phyloP scores from a whole-genome alignment of 2,113 vertebrate species.

The Chaetorhynchus papuensis region DNA sequence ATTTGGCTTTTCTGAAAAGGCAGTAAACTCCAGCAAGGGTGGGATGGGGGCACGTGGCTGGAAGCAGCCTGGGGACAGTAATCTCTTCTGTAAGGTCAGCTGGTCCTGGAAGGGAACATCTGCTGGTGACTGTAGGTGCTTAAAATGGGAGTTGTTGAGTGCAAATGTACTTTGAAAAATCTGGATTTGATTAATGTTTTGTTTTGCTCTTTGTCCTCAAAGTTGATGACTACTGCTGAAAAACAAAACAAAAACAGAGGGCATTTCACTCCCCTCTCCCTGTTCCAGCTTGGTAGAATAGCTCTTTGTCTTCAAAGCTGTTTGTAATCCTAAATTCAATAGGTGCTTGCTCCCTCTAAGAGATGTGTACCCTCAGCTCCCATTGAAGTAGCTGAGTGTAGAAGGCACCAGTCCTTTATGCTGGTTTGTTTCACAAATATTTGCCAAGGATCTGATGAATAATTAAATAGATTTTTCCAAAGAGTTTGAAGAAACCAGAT shows the following conservation, averaged over 20 bases:
- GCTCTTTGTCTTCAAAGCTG: constrained; percentile 21
- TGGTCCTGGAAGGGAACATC: constrained; percentile 41
- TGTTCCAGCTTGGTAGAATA: background rate
- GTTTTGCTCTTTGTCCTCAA: constrained; percentile 56
- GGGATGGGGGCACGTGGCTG: background rate
- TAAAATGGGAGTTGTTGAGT: constrained; percentile 47
- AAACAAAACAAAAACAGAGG: constrained; percentile 40
- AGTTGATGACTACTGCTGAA: constrained; percentile 40
- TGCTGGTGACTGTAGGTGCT: constrained; percentile 49
- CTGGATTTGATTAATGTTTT: constrained; percentile 58
- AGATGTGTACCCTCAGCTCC: constrained; percentile 8
- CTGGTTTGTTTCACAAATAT: constrained; percentile 44
- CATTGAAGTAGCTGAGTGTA: background rate
- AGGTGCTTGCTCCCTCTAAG: constrained; percentile 22
- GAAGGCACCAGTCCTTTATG: constrained; percentile 16
- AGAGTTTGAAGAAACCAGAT: constrained; percentile 39
- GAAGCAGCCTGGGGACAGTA: background rate
- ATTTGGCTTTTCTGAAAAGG: background rate
- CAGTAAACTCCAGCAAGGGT: background rate
- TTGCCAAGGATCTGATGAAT: constrained; percentile 27
- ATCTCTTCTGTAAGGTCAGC: constrained; percentile 20
- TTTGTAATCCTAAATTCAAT: constrained; percentile 21
- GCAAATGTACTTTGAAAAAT: constrained; percentile 44
- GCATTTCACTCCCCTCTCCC: background rate
- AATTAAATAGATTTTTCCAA: constrained; percentile 43